Conservation (phyloP, 2,797 vertebrate genomes). For the Craterocephalus amniculus region DNA sequence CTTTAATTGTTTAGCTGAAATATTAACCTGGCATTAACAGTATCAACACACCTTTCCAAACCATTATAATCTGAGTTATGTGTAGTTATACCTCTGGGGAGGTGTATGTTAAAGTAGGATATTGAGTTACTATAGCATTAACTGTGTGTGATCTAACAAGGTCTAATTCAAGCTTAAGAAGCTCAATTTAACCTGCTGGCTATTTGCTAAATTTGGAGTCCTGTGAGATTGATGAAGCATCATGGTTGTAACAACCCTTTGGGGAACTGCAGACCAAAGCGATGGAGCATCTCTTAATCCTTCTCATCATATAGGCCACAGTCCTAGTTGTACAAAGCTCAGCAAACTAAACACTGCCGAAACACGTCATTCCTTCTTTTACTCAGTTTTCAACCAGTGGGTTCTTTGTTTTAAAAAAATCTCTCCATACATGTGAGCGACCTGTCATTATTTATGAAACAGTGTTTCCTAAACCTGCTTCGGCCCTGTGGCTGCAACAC, state of each 20-base stretch:
- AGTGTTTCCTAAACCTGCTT: constrained; percentile 88
- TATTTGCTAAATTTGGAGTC: neutral
- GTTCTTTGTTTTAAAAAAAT: constrained; percentile 60
- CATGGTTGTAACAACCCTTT: neutral
- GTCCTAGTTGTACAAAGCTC: neutral
- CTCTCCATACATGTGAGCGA: constrained; percentile 2
- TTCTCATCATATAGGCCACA: neutral
- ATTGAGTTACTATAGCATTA: neutral
- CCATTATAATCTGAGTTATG: neutral
- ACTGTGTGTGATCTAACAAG: neutral
- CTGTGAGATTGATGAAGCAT: neutral
- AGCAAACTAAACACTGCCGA: neutral
- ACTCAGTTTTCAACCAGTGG: neutral
- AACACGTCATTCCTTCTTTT: no score
- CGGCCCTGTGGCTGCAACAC: constrained; percentile 82
- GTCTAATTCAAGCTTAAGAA: neutral
- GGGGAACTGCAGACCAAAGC: no score
- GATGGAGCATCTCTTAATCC: neutral
- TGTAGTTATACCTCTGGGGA: neutral
- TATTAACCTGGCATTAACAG: neutral
- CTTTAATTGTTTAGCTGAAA: neutral
- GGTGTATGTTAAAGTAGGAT: neutral
- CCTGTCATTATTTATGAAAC: neutral
- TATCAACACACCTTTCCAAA: neutral
- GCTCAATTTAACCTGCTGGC: neutral